These are phyloP conservation scores for Amphiura filiformis DNA, from an alignment of 35 echinoderm and acorn worm genomes.

Conservation along the genomic window DNA sequence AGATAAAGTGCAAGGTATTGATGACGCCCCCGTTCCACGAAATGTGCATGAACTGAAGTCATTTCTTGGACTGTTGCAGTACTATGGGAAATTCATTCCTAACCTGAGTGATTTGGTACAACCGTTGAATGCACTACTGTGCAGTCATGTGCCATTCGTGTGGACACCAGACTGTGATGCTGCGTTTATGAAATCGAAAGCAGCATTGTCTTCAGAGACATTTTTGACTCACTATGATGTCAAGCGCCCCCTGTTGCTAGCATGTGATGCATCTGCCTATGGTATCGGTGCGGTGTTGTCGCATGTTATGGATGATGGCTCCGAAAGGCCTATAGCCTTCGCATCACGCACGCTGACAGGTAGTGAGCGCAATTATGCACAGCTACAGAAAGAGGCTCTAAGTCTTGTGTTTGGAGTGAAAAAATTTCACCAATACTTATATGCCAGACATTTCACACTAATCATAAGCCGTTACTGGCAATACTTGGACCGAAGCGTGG, in stretches of 20 bases:
- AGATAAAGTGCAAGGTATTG: slow-evolving; percentile 62
- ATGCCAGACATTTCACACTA: slow-evolving; percentile 30
- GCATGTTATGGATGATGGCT: slow-evolving; percentile 48
- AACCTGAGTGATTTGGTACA: slow-evolving; percentile 31
- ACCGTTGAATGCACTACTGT: slow-evolving; percentile 48
- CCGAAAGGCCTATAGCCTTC: slow-evolving; percentile 51
- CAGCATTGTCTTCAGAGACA: neutral
- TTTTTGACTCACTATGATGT: slow-evolving; percentile 65
- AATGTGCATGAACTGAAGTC: slow-evolving; percentile 51
- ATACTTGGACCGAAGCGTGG: slow-evolving; percentile 63
- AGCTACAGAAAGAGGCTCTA: slow-evolving; percentile 60
- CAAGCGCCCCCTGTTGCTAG: slow-evolving; percentile 25
- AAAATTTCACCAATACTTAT: slow-evolving; percentile 25
- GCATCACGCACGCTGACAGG: slow-evolving; percentile 40
- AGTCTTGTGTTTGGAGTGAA: slow-evolving; percentile 30
- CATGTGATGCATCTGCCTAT: slow-evolving; percentile 53
- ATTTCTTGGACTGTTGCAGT: slow-evolving; percentile 44
- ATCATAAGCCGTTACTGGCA: slow-evolving; percentile 48
- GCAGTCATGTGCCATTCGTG: slow-evolving; percentile 40
- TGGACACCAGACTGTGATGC: slow-evolving; percentile 54
- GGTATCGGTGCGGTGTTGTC: slow-evolving; percentile 62
- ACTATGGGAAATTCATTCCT: slow-evolving; percentile 68
- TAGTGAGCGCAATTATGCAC: slow-evolving; percentile 75
- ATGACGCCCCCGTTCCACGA: slow-evolving; percentile 36
- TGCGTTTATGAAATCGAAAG: slow-evolving; percentile 42